Conservation (phyloP, 2,113 vertebrate genomes). For the Phasianus colchicus region DNA sequence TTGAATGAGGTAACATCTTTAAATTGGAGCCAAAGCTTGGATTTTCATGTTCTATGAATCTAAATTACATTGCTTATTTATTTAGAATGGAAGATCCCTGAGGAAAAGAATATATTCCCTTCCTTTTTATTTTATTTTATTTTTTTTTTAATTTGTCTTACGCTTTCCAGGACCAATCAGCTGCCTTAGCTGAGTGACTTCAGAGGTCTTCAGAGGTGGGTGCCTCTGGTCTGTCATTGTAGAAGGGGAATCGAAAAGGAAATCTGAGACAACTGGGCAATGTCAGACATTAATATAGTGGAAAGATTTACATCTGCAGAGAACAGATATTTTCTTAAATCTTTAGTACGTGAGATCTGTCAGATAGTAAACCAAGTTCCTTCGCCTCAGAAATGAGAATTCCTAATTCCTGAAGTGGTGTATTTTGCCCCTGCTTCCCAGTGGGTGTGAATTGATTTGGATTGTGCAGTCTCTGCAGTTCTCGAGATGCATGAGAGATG, state of each 20-base stretch:
- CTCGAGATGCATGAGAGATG: background rate
- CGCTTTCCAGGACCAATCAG: background rate
- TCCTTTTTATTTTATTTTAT: background rate
- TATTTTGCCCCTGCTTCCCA: background rate
- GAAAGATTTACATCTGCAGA: background rate
- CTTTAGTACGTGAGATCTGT: background rate
- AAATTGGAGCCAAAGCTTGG: background rate
- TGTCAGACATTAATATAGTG: background rate
- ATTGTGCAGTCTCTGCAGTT: background rate
- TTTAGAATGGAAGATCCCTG: background rate
- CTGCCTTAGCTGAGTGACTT: background rate
- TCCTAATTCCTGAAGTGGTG: background rate
- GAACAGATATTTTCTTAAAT: background rate
- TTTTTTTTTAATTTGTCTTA: background rate
- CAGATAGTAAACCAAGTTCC: background rate
- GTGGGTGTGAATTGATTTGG: slow-evolving; percentile 36
- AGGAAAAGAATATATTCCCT: background rate
- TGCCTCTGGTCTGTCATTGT: background rate
- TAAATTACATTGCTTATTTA: background rate
- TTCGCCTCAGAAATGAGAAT: background rate
- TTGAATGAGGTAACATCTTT: background rate
- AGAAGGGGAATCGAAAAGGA: background rate
- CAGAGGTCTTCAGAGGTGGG: background rate
- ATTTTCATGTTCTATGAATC: background rate
- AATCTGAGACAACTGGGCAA: background rate